Base-by-base conservation (phyloP, 2,888 invertebrate species). In the Hybos culiciformis region DNA sequence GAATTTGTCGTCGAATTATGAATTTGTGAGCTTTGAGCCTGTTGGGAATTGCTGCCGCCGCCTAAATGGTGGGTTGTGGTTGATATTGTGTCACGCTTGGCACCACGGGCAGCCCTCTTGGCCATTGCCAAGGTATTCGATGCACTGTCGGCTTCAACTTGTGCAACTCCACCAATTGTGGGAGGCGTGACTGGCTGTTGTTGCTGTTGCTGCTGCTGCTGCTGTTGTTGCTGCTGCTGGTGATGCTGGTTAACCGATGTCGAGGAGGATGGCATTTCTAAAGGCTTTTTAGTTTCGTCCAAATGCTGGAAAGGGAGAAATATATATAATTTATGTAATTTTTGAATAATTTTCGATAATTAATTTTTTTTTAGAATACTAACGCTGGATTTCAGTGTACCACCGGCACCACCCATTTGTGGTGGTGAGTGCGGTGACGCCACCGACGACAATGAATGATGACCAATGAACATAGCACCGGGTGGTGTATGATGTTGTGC, bases 101-200 rank as follows among this genome's bases (percentile, higher is more conserved):
- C 40, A n/a, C n/a, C n/a, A n/a, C 45, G 34, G 19, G 40, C 39
- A 18, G 46, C 31, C 48, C 43, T 14, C 48, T 50, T 15, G 52
- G 53, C 21, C 49, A 46, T 1, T 50, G 43, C 20, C 49, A 51
- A 37, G 31, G 56, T 54, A 19, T 61, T 57, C 1, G 67, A 59
- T 5, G 67, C 66, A 44, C 67, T 67, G 41, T 67, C 67, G 1
- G 67, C 66, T 46, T 67, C 67, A 12, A 59, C 66, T 49, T 62
- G 61, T 4, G 61, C 57, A 8, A 55, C 60, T 18, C 49, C 50
- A 4, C 56, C 56, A 0, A 59, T n/a, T n/a, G n/a, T 40, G 42
- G 23, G 19, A 43, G 43, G 2, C 26, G n/a, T 2, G 32, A 24
- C 32, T 45, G n/a, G 32, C 40, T 3, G 40, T 42, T 19, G 46